phyloP scores from a whole-genome alignment of 2,797 vertebrate genomes.

The Etheostoma perlongum region DNA sequence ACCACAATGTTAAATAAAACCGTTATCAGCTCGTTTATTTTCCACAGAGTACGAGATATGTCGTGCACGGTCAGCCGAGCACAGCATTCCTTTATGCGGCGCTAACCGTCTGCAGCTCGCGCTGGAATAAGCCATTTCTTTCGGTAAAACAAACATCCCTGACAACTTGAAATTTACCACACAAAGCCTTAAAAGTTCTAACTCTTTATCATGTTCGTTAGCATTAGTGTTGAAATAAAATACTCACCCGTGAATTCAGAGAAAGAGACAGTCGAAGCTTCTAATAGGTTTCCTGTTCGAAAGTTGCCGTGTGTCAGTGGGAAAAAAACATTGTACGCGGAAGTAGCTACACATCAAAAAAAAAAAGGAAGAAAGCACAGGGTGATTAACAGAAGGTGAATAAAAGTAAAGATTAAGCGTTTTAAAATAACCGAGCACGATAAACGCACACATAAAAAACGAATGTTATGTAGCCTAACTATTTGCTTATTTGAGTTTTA shows the following conservation, averaged over 20 bases:
- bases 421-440: background rate
- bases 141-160: constrained; percentile 47
- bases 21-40: background rate
- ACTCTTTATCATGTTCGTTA: background rate
- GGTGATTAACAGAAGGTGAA: background rate
- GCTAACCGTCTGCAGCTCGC: constrained; percentile 52
- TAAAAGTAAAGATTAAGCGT: background rate
- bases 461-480: background rate
- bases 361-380: constrained; percentile 8
- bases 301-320: constrained; percentile 82
- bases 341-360: constrained; percentile 73
- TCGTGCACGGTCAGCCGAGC: constrained; percentile 48
- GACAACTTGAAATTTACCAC: background rate
- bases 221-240: background rate
- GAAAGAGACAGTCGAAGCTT: constrained; percentile 56
- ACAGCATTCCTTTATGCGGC: constrained; percentile 67
- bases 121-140: constrained; percentile 31
- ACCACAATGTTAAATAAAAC: background rate
- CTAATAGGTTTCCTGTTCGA: constrained; percentile 78
- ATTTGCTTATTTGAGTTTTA: background rate
- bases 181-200: background rate
- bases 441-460: too few relatives aligned
- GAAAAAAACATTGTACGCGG: constrained; percentile 83
- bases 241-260: constrained; percentile 68
- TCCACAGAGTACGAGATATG: constrained; percentile 14